Percentiles rank a stretch among this genome's conserved stretches.
Conservation (phyloP, 2,797 vertebrate genomes). For the Acridotheres tristis region DNA sequence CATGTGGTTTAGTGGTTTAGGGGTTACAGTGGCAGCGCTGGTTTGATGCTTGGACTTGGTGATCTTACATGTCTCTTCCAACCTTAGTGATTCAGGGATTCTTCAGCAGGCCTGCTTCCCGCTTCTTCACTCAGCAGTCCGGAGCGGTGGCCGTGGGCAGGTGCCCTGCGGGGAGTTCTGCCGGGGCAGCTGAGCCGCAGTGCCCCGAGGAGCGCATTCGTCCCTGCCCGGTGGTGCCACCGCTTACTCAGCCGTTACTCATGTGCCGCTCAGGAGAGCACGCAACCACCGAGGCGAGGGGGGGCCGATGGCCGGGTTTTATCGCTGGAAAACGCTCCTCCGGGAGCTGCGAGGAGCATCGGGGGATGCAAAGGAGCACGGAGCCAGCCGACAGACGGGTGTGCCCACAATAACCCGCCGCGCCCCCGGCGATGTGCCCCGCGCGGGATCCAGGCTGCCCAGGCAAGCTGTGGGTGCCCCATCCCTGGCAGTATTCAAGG, state of each 20-base stretch:
- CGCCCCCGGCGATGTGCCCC: not conserved
- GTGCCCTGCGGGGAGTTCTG: not conserved
- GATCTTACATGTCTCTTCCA: not conserved
- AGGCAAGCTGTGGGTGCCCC: not conserved
- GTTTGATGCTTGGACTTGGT: not conserved
- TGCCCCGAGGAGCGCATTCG: not conserved
- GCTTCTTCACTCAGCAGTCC: accelerated
- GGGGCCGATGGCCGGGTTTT: not conserved
- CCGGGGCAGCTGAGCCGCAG: not conserved
- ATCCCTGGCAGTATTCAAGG: not conserved
- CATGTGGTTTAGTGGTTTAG: not conserved
- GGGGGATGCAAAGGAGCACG: not conserved
- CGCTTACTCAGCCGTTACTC: not conserved
- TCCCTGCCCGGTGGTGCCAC: not conserved
- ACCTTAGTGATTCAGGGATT: not conserved
- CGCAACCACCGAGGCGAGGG: not conserved
- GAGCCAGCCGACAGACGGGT: not conserved
- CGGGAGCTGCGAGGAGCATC: not conserved
- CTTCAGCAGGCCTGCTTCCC: too few species aligned
- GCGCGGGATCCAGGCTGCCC: not conserved
- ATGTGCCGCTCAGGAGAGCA: not conserved
- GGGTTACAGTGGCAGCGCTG: not conserved
- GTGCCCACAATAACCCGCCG: not conserved
- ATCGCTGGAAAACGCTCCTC: not conserved
- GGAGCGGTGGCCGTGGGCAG: accelerated